A percentile compares a stretch with the other conserved stretches of the same genome.
These are phyloP conservation scores for Netta rufina DNA, from an alignment of 2,797 vertebrate species.

Conservation along the genomic window DNA sequence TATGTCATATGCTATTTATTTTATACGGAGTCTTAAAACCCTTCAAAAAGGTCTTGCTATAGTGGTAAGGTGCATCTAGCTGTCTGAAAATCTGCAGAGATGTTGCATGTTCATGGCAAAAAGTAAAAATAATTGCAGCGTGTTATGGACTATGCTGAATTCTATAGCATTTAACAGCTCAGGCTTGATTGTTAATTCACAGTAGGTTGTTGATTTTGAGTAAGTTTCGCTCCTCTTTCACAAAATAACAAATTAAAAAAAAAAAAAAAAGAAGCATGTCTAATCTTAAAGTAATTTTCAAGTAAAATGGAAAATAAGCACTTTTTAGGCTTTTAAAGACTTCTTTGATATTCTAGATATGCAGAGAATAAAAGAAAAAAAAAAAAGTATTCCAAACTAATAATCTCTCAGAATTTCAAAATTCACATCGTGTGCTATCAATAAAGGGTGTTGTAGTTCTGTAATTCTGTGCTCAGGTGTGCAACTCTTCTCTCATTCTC, in stretches of 20 bases:
- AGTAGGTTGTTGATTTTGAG: not conserved
- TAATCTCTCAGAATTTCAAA: not conserved
- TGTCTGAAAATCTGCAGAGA: not conserved
- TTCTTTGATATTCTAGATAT: not conserved
- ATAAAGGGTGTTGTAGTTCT: not conserved
- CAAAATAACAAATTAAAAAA: not conserved
- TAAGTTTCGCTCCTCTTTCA: not conserved
- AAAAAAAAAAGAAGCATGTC: too few relatives aligned
- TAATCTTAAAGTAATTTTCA: too few relatives aligned
- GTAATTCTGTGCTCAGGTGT: not conserved
- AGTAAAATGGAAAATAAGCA: too few relatives aligned
- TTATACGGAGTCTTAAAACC: not conserved
- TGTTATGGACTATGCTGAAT: not conserved
- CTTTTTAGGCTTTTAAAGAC: not conserved
- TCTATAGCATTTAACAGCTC: not conserved
- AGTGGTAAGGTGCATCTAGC: not conserved
- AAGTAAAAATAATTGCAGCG: not conserved
- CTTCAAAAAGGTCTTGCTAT: not conserved
- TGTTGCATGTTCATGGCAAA: not conserved
- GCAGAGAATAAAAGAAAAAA: not conserved
- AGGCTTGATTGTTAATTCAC: not conserved
- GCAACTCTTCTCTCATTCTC: not conserved
- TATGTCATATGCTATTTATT: not conserved
- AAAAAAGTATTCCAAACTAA: not conserved
- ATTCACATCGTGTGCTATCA: not conserved